phyloP scores from a whole-genome alignment of 2,113 vertebrate species.

The Herpailurus yagouaroundi region DNA sequence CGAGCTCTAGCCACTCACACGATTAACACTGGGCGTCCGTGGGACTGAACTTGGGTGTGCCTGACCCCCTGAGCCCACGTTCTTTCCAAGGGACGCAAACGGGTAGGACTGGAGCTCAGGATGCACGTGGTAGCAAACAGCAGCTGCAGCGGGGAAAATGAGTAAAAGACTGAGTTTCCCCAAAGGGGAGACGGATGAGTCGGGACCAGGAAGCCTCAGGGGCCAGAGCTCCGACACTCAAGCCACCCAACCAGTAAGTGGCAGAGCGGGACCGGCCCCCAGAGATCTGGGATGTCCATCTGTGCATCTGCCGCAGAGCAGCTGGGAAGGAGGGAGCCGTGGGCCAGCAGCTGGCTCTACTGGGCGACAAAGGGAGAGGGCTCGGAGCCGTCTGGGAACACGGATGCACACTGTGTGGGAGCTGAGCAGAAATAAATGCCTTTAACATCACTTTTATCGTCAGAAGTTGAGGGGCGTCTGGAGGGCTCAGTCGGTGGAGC shows the following conservation, averaged over 20 bases:
- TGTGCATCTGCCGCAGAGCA: rapidly evolving
- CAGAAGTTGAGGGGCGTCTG: neutral
- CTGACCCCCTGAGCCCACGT: neutral
- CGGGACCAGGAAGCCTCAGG: neutral
- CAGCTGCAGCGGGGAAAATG: rapidly evolving
- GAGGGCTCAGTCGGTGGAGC: too few species aligned
- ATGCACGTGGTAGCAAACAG: neutral
- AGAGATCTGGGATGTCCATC: neutral
- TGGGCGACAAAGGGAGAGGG: neutral
- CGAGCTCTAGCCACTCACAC: neutral
- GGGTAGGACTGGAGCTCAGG: neutral
- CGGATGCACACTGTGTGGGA: neutral
- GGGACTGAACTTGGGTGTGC: neutral
- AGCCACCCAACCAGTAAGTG: rapidly evolving
- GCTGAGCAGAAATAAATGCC: neutral
- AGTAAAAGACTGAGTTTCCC: neutral
- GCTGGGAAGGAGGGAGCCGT: neutral
- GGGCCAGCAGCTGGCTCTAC: neutral
- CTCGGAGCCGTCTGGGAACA: neutral
- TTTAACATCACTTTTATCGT: too few species aligned
- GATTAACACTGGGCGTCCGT: neutral
- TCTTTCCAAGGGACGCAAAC: neutral
- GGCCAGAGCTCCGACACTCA: rapidly evolving
- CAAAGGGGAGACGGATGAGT: rapidly evolving
- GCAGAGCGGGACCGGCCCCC: neutral